Conservation (phyloP, 1,140 invertebrate species). For the Drosophila oshimai region DNA sequence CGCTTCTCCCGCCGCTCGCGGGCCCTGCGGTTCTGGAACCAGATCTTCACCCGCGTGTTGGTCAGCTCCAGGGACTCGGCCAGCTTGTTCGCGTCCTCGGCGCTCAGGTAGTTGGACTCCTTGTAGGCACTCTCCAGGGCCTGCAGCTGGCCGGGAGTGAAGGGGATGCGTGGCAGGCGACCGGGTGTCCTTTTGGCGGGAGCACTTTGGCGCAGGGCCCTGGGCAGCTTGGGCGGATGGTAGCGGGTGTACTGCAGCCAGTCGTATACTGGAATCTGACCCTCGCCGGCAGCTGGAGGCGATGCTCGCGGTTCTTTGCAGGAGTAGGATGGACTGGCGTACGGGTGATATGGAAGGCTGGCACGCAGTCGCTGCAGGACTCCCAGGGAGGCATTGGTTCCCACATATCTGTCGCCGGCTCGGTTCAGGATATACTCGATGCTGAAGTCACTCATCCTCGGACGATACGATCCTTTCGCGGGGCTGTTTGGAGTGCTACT, state of each 20-base stretch:
- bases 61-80: slow-evolving; percentile 83
- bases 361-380: slow-evolving; percentile 44
- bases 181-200: slow-evolving; percentile 84
- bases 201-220: slow-evolving; percentile 74
- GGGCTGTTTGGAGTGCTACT: slow-evolving; percentile 46
- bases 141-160: slow-evolving; percentile 83
- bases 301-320: slow-evolving; percentile 24
- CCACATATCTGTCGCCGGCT: slow-evolving; percentile 81
- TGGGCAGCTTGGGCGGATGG: slow-evolving; percentile 88
- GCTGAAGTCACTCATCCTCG: slow-evolving; percentile 82
- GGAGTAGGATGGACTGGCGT: slow-evolving; percentile 16
- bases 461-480: slow-evolving; percentile 53
- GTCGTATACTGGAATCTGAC: slow-evolving; percentile 76
- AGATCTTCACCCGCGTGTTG: slow-evolving; percentile 89
- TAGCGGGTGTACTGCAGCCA: slow-evolving; percentile 90
- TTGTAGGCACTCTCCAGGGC: slow-evolving; percentile 83
- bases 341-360: slow-evolving; percentile 45
- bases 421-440: slow-evolving; percentile 84
- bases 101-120: slow-evolving; percentile 84
- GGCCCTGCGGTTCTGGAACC: slow-evolving; percentile 91
- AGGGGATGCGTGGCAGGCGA: slow-evolving; percentile 83
- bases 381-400: slow-evolving; percentile 66
- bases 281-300: slow-evolving; percentile 17
- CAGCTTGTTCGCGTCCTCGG: slow-evolving; percentile 83
- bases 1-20: slow-evolving; percentile 86